Evolutionary conservation across 2,888 invertebrate genomes (phyloP).

Genomic region (Leucophora obtusa): DNA sequence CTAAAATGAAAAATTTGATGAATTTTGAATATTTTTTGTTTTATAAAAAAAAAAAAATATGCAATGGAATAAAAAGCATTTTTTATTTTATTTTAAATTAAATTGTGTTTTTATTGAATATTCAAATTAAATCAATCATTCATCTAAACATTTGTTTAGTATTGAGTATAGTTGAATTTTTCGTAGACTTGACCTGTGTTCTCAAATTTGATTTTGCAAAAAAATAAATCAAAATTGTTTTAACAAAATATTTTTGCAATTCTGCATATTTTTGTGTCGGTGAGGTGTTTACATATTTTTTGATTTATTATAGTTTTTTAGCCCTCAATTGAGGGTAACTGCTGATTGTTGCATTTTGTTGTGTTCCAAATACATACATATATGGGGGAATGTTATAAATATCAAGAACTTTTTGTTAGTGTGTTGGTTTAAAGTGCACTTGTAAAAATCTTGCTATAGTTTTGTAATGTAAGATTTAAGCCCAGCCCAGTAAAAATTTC

Average conservation of each 20-base stretch:
- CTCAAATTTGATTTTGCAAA: conserved; percentile 23
- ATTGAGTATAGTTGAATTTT: conserved; percentile 6
- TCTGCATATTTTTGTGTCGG: conserved; percentile 43
- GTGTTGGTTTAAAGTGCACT: conserved; percentile 6
- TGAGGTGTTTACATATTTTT: conserved; percentile 54
- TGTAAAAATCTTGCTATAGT: not conserved
- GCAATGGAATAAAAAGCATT: conserved; percentile 53
- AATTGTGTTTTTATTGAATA: conserved; percentile 27
- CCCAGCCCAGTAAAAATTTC: no score
- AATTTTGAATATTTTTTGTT: conserved; percentile 27
- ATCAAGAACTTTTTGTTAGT: conserved; percentile 2
- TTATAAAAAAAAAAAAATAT: conserved; percentile 14
- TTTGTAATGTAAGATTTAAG: not conserved
- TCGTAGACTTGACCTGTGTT: conserved; percentile 44
- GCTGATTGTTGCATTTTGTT: conserved; percentile 56
- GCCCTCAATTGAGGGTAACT: conserved; percentile 38
- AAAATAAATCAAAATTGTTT: not conserved
- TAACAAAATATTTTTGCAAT: conserved; percentile 1
- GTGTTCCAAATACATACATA: conserved; percentile 32
- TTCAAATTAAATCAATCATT: not conserved
- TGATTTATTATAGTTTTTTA: conserved; percentile 11
- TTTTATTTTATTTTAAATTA: conserved; percentile 23
- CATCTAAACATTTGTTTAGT: not conserved
- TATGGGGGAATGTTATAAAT: conserved; percentile 17
- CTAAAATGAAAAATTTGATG: conserved; percentile 27